Base-by-base conservation (phyloP, 2,888 invertebrate species). In the Pherbina coryleti region DNA sequence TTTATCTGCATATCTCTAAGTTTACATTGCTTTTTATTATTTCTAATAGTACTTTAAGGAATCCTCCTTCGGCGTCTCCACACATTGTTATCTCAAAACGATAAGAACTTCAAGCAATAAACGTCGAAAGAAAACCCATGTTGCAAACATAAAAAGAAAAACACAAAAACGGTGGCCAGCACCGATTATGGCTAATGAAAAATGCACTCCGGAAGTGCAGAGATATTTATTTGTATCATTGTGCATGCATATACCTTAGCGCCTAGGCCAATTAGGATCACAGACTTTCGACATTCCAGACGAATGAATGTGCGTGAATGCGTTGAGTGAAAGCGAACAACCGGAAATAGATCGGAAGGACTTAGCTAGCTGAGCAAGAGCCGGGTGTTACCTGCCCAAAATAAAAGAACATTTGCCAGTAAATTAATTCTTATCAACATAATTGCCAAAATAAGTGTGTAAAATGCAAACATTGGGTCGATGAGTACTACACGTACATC, bases 271-370 rank as follows among this genome's bases (percentile, higher is more conserved):
- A 64, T 64, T 64, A 64, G 64, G 64, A 64, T 31, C 31, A 55
- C 31, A n/a, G 64, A 64, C 64, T 31, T 31, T 22, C 31, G 28
- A 31, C 64, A 31, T 64, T 64, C 31, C 31, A 31, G 64, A 64
- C 57, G 17, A 9, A 31, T 64, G 64, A 28, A 31, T 17, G 64
- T 11, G 19, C 55, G 3, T 11, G n/a, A 31, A 28, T n/a, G 31
- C 8, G 64, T 31, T 31, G n/a, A n/a, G 28, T 22, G 19, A 55
- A 55, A 55, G 55, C 55, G n/a, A 55, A 19, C 71, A 11, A 62
- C 60, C 73, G 73, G 73, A 73, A 73, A 49, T 19, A 19, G 49
- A 44, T 62, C 73, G 73, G 73, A 73, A 73, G 17, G 70, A 31
- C 25, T 37, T 67, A 49, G 5, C 44, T 67, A 3, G 5, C 11